Conservation (phyloP, 2,888 invertebrate genomes). For the Corbicula japonica region DNA sequence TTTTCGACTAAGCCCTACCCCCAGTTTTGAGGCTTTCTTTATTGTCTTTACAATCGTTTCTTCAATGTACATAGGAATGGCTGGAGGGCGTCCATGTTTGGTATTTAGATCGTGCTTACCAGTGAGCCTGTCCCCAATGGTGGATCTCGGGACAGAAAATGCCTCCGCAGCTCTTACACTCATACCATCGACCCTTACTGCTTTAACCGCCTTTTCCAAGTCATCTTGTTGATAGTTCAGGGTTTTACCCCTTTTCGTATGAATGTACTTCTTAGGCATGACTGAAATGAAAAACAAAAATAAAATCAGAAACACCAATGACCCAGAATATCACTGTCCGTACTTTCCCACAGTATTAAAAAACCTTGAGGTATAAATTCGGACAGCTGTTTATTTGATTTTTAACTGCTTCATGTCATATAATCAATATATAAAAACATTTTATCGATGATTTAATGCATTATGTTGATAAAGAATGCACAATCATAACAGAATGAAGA, state of each 20-base stretch:
- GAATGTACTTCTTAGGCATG: no score
- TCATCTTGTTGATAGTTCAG: neutral
- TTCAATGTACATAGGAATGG: constrained; percentile 11
- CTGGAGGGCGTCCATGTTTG: constrained; percentile 1
- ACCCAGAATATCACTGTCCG: no score
- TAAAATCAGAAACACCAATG: no score
- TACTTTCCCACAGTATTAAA: no score
- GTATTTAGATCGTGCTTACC: constrained; percentile 6
- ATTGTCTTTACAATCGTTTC: constrained; percentile 5
- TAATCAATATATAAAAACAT: constrained; percentile 4
- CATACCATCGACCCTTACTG: neutral
- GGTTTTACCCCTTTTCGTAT: neutral
- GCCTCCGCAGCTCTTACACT: neutral
- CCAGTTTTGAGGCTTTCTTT: constrained; percentile 3
- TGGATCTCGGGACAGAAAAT: neutral
- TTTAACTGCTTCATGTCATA: neutral
- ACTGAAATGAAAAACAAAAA: no score
- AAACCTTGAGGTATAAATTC: no score
- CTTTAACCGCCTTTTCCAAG: neutral
- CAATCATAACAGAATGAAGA: constrained; percentile 4
- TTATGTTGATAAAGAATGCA: constrained; percentile 2
- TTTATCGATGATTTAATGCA: constrained; percentile 2
- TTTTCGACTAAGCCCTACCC: constrained; percentile 3
- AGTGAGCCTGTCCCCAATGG: constrained; percentile 8
- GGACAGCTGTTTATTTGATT: no score